Percentiles rank a stretch among this genome's conserved stretches.
phyloP scores from a whole-genome alignment of 2,888 invertebrate species.

The Fragum fragum region DNA sequence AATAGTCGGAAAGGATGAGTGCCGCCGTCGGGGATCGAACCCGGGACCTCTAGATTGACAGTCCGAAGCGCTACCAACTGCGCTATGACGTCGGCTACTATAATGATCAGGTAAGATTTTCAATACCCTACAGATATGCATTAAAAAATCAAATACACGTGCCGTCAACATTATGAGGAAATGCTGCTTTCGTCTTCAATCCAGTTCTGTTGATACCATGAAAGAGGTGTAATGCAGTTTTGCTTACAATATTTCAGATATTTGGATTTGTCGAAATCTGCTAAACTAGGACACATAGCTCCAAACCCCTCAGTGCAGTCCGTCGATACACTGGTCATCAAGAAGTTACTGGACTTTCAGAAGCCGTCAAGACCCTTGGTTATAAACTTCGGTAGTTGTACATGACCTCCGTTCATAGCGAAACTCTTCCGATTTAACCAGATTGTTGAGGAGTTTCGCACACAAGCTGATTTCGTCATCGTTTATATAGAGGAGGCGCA shows the following conservation, averaged over 20 bases:
- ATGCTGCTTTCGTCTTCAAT: too few relatives aligned
- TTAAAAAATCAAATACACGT: too few relatives aligned
- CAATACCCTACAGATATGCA: too few relatives aligned
- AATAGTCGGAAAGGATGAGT: too few relatives aligned
- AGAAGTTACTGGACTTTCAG: conserved; percentile 64
- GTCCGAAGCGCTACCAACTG: too few relatives aligned
- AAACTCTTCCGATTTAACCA: conserved; percentile 76
- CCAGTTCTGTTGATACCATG: too few relatives aligned
- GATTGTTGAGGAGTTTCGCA: conserved; percentile 72
- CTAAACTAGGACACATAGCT: conserved; percentile 46
- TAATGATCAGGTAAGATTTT: too few relatives aligned
- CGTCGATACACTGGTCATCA: conserved; percentile 31
- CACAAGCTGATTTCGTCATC: conserved; percentile 79
- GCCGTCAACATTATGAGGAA: too few relatives aligned
- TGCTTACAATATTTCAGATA: conserved; percentile 23
- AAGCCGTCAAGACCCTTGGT: conserved; percentile 77
- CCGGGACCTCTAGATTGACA: too few relatives aligned
- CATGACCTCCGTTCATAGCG: conserved; percentile 81
- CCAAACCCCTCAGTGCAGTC: conserved; percentile 67
- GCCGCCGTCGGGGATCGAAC: too few relatives aligned
- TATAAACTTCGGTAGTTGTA: conserved; percentile 83
- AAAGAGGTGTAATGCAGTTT: too few relatives aligned
- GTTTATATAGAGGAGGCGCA: conserved; percentile 84
- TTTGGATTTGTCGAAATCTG: conserved; percentile 51
- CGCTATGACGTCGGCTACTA: too few relatives aligned